Conservation (phyloP, 2,113 vertebrate genomes). For the Seriola rivoliana region DNA sequence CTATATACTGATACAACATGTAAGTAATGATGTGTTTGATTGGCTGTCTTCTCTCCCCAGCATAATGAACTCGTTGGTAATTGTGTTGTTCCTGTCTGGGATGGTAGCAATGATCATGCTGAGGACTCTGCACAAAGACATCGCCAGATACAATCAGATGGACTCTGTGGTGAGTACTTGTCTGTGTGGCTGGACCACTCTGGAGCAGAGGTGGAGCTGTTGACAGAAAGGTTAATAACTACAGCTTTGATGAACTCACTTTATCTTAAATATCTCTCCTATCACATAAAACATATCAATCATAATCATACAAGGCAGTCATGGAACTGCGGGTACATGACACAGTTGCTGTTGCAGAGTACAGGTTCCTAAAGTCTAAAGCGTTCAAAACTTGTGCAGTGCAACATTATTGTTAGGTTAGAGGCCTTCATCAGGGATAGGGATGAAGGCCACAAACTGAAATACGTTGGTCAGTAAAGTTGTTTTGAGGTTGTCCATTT, state of each 20-base stretch:
- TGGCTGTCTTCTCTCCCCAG: constrained; percentile 67
- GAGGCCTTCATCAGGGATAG: too few species aligned
- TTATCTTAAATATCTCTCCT: not conserved
- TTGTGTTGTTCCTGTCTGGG: constrained; percentile 95
- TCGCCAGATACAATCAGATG: constrained; percentile 96
- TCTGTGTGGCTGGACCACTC: not conserved
- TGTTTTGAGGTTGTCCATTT: too few species aligned
- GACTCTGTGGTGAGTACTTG: constrained; percentile 84
- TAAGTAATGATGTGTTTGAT: not conserved
- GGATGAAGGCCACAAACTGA: too few species aligned
- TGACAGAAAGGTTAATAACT: not conserved
- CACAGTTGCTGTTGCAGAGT: too few species aligned
- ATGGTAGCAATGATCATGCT: constrained; percentile 98
- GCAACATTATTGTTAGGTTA: too few species aligned
- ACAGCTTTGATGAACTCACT: not conserved
- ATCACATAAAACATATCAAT: not conserved
- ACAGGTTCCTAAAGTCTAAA: too few species aligned
- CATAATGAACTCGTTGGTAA: constrained; percentile 97
- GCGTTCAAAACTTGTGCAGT: too few species aligned
- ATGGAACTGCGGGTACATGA: too few species aligned
- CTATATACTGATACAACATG: not conserved
- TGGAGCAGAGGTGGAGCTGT: not conserved
- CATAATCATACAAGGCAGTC: too few species aligned
- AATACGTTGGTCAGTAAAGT: too few species aligned
- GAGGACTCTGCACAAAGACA: constrained; percentile 95